A percentile compares a stretch with the other conserved stretches of the same genome.
Conservation (phyloP, 2,888 invertebrate genomes). For the Aphidius colemani region DNA sequence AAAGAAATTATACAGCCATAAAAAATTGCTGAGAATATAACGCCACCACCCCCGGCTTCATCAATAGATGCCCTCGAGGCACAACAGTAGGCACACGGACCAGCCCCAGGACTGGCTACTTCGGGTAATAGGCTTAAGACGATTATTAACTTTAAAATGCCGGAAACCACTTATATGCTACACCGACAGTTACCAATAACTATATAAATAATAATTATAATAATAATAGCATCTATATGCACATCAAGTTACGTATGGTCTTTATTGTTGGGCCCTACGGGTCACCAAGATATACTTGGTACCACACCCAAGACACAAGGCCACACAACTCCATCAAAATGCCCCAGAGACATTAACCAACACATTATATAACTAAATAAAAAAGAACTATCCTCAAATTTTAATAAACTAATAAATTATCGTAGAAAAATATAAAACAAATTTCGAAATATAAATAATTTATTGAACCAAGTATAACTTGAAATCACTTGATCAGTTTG, state of each 20-base stretch:
- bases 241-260: slow-evolving; percentile 4
- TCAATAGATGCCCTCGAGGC: slow-evolving; percentile 49
- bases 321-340: slow-evolving; percentile 6
- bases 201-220: too few species aligned
- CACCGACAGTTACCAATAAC: slow-evolving; percentile 41
- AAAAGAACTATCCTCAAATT: too few species aligned
- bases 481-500: too few species aligned
- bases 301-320: slow-evolving; percentile 26
- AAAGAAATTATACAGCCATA: not conserved
- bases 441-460: too few species aligned
- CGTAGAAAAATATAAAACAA: too few species aligned
- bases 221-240: slow-evolving; percentile 22
- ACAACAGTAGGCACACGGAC: slow-evolving; percentile 55
- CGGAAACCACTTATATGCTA: slow-evolving; percentile 57
- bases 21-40: slow-evolving; percentile 11
- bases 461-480: too few species aligned
- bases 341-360: slow-evolving; percentile 17
- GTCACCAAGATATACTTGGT: slow-evolving; percentile 18
- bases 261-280: slow-evolving; percentile 16
- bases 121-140: slow-evolving; percentile 49
- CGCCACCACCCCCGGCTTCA: slow-evolving; percentile 38
- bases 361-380: too few species aligned
- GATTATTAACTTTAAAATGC: slow-evolving; percentile 58
- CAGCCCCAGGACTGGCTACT: slow-evolving; percentile 50
- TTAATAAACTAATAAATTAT: too few species aligned